Percentiles rank a stretch among this genome's conserved stretches.
Conservation (phyloP, 2,888 invertebrate genomes). For the Sialis lutaria region DNA sequence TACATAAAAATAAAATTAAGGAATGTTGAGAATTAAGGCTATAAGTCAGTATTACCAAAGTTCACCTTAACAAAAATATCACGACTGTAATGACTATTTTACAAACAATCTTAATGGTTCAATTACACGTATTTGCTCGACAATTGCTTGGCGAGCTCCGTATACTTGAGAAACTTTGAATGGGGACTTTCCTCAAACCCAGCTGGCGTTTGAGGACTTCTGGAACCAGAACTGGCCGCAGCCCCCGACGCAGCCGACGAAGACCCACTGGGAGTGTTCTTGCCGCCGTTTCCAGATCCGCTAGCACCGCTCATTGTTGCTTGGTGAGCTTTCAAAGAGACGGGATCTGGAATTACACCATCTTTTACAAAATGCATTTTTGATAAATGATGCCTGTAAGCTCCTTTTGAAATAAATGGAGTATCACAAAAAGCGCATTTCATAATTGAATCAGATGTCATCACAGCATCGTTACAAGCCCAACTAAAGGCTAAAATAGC, state of each 20-base stretch:
- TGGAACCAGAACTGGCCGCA: slow-evolving; percentile 14
- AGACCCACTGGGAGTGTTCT: slow-evolving; percentile 15
- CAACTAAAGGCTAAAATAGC: slow-evolving; percentile 82
- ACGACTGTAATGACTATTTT: background rate
- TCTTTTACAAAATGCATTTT: slow-evolving; percentile 93
- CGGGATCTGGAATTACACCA: slow-evolving; percentile 64
- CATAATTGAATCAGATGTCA: slow-evolving; percentile 74
- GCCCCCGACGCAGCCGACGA: slow-evolving; percentile 11
- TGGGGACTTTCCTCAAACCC: slow-evolving; percentile 79
- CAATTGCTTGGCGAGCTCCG: slow-evolving; percentile 94
- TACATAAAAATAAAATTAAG: background rate
- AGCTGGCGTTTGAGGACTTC: slow-evolving; percentile 29
- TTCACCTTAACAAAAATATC: background rate
- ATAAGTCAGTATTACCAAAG: background rate
- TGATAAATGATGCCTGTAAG: slow-evolving; percentile 88
- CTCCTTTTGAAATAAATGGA: slow-evolving; percentile 90
- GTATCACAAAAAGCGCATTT: slow-evolving; percentile 92
- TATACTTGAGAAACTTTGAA: slow-evolving; percentile 96
- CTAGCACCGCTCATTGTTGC: slow-evolving; percentile 17
- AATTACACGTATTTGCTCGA: slow-evolving; percentile 89
- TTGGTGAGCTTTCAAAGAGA: slow-evolving; percentile 38
- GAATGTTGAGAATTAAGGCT: background rate
- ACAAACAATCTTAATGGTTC: background rate
- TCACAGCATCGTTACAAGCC: slow-evolving; percentile 86
- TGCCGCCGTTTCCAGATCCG: slow-evolving; percentile 10